Percentiles rank a stretch among this genome's conserved stretches.
These are phyloP conservation scores for Acrocera orbiculus DNA, from an alignment of 2,888 invertebrate species.

Conservation along the genomic window DNA sequence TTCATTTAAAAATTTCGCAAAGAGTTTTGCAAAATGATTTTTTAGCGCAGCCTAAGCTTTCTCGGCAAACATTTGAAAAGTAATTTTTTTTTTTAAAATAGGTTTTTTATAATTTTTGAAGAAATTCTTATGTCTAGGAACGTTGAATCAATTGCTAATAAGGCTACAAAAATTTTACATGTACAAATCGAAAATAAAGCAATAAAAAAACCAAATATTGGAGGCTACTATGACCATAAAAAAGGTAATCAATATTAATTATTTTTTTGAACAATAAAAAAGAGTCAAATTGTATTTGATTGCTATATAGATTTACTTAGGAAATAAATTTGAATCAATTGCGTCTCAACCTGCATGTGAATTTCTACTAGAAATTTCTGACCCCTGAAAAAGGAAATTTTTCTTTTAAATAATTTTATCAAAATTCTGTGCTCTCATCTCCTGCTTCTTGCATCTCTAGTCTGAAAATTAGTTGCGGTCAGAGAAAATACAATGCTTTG, in stretches of 20 bases:
- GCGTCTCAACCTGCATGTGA: too few species aligned
- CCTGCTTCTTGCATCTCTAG: too few species aligned
- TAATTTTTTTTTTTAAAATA: too few species aligned
- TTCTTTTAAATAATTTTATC: conserved; percentile 1
- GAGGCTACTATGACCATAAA: conserved; percentile 57
- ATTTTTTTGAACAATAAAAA: neutral
- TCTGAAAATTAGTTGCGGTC: too few species aligned
- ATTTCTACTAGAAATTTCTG: too few species aligned
- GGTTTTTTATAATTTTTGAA: too few species aligned
- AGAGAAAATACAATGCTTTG: too few species aligned
- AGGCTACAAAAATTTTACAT: conserved; percentile 31
- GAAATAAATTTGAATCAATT: neutral
- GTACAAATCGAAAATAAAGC: conserved; percentile 40
- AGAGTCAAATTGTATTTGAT: neutral
- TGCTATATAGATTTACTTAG: neutral
- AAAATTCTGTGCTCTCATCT: too few species aligned
- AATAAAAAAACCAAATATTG: conserved; percentile 57
- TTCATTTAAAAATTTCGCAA: conserved; percentile 15
- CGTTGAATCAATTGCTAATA: conserved; percentile 28
- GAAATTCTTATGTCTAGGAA: too few species aligned
- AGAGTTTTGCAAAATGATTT: conserved; percentile 1
- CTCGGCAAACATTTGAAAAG: too few species aligned
- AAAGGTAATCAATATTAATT: conserved; percentile 33
- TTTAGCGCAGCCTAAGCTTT: too few species aligned
- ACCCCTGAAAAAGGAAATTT: conserved; percentile 2